Conservation (phyloP, 2,113 vertebrate species). For the Brachirus orientalis region DNA sequence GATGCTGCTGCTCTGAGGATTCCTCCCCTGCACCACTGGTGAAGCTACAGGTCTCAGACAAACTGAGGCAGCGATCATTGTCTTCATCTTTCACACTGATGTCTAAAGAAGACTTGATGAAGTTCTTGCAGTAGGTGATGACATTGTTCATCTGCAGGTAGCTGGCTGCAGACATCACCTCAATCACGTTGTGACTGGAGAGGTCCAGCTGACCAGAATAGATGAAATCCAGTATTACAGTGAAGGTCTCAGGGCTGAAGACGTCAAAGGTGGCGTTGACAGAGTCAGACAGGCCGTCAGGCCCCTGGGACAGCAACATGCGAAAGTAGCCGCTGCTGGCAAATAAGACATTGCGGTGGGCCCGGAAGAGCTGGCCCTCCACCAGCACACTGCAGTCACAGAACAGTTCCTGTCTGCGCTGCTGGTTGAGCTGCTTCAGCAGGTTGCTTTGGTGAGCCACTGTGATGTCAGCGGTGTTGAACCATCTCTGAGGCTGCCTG, state of each 20-base stretch:
- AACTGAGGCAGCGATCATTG: slow-evolving; percentile 87
- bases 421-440: slow-evolving; percentile 93
- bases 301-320: slow-evolving; percentile 93
- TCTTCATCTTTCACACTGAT: slow-evolving; percentile 84
- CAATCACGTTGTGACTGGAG: slow-evolving; percentile 93
- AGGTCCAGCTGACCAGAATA: slow-evolving; percentile 95
- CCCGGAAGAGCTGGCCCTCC: slow-evolving; percentile 93
- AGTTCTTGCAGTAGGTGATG: slow-evolving; percentile 95
- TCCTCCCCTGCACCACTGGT: slow-evolving; percentile 69
- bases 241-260: slow-evolving; percentile 93
- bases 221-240: slow-evolving; percentile 95
- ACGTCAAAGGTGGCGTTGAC: slow-evolving; percentile 92
- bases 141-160: slow-evolving; percentile 98
- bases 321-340: slow-evolving; percentile 98
- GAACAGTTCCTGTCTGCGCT: slow-evolving; percentile 92
- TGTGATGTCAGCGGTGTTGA: slow-evolving; percentile 91
- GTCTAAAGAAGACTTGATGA: slow-evolving; percentile 96
- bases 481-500: slow-evolving; percentile 77
- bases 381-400: slow-evolving; percentile 95
- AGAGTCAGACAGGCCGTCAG: slow-evolving; percentile 80
- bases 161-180: slow-evolving; percentile 98
- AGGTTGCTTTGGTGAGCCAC: slow-evolving; percentile 91
- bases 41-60: slow-evolving; percentile 83
- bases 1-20: slow-evolving; percentile 59
- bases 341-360: slow-evolving; percentile 95